These are phyloP conservation scores for Heteromormyrus szaboi DNA, from an alignment of 2,797 vertebrate genomes.

Conservation along the genomic window DNA sequence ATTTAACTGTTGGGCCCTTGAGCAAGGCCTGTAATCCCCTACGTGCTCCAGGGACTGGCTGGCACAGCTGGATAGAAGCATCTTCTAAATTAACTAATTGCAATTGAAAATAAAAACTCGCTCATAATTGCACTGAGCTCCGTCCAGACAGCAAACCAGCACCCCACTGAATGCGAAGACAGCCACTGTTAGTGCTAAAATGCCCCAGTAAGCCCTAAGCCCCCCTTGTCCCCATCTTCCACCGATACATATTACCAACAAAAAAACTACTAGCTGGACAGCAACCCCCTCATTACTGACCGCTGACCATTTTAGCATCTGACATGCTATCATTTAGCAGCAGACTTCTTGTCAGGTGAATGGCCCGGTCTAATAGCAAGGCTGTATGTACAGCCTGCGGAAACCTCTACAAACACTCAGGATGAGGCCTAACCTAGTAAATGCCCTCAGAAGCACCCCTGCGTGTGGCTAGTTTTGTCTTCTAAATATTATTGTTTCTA, in stretches of 20 bases:
- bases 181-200: neutral
- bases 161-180: neutral
- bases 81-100: neutral
- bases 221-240: conserved; percentile 8
- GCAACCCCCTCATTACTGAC: neutral
- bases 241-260: conserved; percentile 58
- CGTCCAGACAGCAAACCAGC: neutral
- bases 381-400: neutral
- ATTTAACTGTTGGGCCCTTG: neutral
- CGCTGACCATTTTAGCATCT: neutral
- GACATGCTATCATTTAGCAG: conserved; percentile 12
- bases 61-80: neutral
- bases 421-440: neutral
- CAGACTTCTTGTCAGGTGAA: neutral
- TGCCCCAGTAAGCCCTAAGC: neutral
- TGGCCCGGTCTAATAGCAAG: neutral
- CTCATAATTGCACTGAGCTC: neutral
- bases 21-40: neutral
- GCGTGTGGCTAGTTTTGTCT: neutral
- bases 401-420: neutral
- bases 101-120: neutral
- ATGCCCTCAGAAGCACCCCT: neutral
- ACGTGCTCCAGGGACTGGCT: neutral
- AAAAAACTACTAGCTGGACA: conserved; percentile 9
- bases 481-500: neutral